Percentiles rank a stretch among this genome's conserved stretches.
These are phyloP conservation scores for Ellobium chinense DNA, from an alignment of 2,888 invertebrate genomes.

Conservation along the genomic window DNA sequence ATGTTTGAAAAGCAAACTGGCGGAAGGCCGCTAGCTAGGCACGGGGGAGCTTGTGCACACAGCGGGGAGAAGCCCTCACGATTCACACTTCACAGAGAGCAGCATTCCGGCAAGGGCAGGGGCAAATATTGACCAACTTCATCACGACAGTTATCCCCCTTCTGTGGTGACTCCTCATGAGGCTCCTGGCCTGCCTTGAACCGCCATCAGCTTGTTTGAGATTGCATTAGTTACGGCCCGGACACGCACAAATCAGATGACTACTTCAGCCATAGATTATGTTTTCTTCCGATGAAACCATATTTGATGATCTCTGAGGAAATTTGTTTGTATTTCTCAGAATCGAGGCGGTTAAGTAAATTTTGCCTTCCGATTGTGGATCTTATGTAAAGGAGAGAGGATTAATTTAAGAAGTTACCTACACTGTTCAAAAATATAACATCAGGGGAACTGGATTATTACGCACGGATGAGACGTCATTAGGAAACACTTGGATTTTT, in stretches of 20 bases:
- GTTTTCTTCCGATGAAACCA: background rate
- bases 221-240: constrained; percentile 5
- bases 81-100: constrained; percentile 39
- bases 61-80: constrained; percentile 19
- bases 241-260: constrained; percentile 1
- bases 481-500: no score
- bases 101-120: constrained; percentile 9
- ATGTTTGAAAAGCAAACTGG: constrained; percentile 29
- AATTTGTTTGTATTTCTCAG: background rate
- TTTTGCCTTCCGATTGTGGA: background rate
- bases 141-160: constrained; percentile 10
- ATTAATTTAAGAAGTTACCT: constrained; percentile 13
- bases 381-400: background rate
- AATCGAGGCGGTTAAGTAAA: background rate
- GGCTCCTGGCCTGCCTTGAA: constrained; percentile 1
- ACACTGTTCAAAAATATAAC: background rate
- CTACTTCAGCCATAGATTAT: background rate
- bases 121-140: constrained; percentile 42
- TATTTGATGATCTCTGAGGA: background rate
- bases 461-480: no score
- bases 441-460: no score
- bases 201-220: constrained; percentile 6
- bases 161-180: constrained; percentile 9
- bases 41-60: constrained; percentile 9
- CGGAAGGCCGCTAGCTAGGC: background rate